Evolutionary conservation across 1,140 invertebrate genomes (phyloP).

Genomic region (Aphaenogaster floridana): DNA sequence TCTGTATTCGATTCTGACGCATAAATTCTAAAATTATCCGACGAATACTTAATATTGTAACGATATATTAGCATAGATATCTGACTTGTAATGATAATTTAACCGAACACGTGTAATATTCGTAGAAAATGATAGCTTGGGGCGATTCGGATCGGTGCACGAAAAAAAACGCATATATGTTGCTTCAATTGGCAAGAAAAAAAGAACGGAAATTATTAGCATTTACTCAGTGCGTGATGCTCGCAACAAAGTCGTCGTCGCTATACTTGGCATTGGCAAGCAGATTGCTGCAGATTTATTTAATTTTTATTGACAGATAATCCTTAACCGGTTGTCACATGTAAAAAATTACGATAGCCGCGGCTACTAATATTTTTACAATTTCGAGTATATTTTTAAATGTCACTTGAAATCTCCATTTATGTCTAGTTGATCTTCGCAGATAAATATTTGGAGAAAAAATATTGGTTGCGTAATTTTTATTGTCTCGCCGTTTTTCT

Average conservation of each 20-base stretch:
- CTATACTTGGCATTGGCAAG: background rate
- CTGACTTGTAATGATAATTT: background rate
- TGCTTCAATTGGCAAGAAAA: conserved; percentile 25
- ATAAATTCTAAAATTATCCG: background rate
- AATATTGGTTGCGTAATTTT: background rate
- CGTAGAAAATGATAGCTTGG: background rate
- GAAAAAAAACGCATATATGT: background rate
- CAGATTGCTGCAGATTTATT: background rate
- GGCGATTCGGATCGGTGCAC: background rate
- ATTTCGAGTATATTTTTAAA: conserved; percentile 18
- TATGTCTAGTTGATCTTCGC: background rate
- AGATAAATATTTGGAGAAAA: background rate
- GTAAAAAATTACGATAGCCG: background rate
- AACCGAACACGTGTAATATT: background rate
- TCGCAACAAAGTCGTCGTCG: background rate
- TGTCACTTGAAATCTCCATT: conserved; percentile 4
- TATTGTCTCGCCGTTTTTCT: background rate
- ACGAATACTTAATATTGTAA: background rate
- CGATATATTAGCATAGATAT: background rate
- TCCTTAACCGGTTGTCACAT: background rate
- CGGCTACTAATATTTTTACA: background rate
- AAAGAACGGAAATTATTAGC: background rate
- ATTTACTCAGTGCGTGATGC: background rate
- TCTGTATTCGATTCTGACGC: background rate
- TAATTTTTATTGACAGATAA: background rate